These are phyloP conservation scores for Helicorthomorpha holstii DNA, from an alignment of 1,140 invertebrate genomes.

Conservation along the genomic window DNA sequence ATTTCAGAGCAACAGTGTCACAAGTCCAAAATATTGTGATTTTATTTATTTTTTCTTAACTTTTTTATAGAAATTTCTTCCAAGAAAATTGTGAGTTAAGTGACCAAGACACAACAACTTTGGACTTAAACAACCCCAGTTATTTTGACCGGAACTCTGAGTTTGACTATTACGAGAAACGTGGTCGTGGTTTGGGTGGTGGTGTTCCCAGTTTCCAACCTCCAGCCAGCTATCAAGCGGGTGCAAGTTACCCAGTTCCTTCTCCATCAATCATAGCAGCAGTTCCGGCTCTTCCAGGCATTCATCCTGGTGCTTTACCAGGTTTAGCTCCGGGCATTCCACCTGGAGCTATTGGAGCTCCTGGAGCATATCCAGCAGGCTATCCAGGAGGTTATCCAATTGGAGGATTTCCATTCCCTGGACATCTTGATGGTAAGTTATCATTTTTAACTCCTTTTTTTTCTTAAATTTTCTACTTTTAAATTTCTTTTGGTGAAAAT, in stretches of 20 bases:
- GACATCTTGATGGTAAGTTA: conserved; percentile 13
- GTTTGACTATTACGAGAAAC: conserved; percentile 64
- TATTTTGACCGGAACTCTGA: conserved; percentile 65
- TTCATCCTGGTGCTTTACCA: neutral
- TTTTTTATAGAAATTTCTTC: conserved; percentile 22
- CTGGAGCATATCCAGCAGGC: neutral
- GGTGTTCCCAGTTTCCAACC: neutral
- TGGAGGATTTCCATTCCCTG: neutral
- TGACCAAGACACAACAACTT: conserved; percentile 61
- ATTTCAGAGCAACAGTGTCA: neutral
- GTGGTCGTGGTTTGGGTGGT: neutral
- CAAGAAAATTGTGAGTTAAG: conserved; percentile 76
- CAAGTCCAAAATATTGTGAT: neutral
- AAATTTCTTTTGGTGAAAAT: too few relatives aligned
- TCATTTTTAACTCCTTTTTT: too few relatives aligned
- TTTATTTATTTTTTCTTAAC: neutral
- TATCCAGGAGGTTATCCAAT: conserved; percentile 1
- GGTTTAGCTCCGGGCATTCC: neutral
- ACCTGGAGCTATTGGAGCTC: neutral
- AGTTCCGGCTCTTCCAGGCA: neutral
- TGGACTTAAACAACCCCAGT: conserved; percentile 63
- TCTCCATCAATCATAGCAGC: neutral
- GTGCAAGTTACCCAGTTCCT: neutral
- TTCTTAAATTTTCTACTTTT: too few relatives aligned
- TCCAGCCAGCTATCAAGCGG: neutral